These are phyloP conservation scores for Petrophora chlorosata DNA, from an alignment of 2,888 invertebrate genomes.

Conservation along the genomic window DNA sequence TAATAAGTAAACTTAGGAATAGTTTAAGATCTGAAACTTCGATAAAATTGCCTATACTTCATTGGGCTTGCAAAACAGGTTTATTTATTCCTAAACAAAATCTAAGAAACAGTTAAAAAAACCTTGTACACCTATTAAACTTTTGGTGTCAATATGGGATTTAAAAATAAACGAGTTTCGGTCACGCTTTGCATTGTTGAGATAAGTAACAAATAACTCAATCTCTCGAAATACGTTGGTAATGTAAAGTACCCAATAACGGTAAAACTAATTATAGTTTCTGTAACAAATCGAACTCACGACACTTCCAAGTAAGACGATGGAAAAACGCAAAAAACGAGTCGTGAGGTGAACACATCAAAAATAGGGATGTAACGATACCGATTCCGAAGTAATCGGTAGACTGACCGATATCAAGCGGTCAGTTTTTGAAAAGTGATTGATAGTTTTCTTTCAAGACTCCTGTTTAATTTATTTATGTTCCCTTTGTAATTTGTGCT, in stretches of 20 bases:
- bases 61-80: too few species aligned
- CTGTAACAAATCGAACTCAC: constrained; percentile 76
- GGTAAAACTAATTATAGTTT: constrained; percentile 77
- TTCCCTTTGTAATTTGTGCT: too few species aligned
- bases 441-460: too few species aligned
- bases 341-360: constrained; percentile 68
- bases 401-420: too few species aligned
- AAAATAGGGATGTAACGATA: constrained; percentile 8
- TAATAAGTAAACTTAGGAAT: constrained; percentile 31
- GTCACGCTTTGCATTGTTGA: constrained; percentile 61
- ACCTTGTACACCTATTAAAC: too few species aligned
- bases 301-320: constrained; percentile 62
- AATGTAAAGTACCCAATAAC: constrained; percentile 64
- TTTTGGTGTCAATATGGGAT: constrained; percentile 39
- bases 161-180: constrained; percentile 62
- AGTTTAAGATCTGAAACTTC: not conserved
- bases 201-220: constrained; percentile 46
- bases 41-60: not conserved
- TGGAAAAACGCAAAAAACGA: constrained; percentile 68
- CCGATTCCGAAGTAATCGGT: not conserved
- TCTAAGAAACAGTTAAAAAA: too few species aligned
- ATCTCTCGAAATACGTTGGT: constrained; percentile 60
- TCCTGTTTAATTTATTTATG: too few species aligned
- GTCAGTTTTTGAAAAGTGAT: too few species aligned
- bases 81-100: too few species aligned